These are phyloP conservation scores for Caenorhabditis becei DNA, from an alignment of 2,888 invertebrate species.

Conservation along the genomic window DNA sequence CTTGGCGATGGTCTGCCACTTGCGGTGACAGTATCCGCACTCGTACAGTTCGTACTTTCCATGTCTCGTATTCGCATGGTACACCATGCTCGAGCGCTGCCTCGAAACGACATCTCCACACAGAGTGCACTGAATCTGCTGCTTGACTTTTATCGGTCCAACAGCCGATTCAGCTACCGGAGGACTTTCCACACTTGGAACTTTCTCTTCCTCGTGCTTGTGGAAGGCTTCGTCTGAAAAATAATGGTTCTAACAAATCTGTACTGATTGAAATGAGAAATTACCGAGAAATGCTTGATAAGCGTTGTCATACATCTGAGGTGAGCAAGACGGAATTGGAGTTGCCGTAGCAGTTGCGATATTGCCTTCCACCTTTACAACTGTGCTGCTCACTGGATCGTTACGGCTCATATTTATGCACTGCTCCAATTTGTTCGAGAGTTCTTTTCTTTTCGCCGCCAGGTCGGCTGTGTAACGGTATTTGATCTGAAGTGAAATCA, in stretches of 20 bases:
- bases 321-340: neutral
- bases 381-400: slow-evolving; percentile 32
- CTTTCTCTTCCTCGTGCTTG: slow-evolving; percentile 25
- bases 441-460: slow-evolving; percentile 29
- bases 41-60: slow-evolving; percentile 65
- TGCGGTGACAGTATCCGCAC: slow-evolving; percentile 65
- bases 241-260: neutral
- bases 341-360: neutral
- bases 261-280: neutral
- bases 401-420: slow-evolving; percentile 7
- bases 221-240: slow-evolving; percentile 31
- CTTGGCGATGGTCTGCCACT: slow-evolving; percentile 72
- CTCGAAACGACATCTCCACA: slow-evolving; percentile 63
- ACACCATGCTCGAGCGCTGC: slow-evolving; percentile 66
- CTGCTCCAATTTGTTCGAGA: slow-evolving; percentile 19
- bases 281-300: slow-evolving; percentile 44
- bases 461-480: slow-evolving; percentile 56
- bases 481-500: slow-evolving; percentile 39
- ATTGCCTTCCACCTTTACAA: slow-evolving; percentile 15
- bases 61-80: slow-evolving; percentile 70
- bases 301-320: slow-evolving; percentile 8
- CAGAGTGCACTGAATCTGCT: slow-evolving; percentile 57
- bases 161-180: neutral
- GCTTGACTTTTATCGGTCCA: slow-evolving; percentile 17
- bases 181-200: neutral